Evolutionary conservation across 2,888 invertebrate species (phyloP).

Genomic region (Sinohyriopsis cumingii): DNA sequence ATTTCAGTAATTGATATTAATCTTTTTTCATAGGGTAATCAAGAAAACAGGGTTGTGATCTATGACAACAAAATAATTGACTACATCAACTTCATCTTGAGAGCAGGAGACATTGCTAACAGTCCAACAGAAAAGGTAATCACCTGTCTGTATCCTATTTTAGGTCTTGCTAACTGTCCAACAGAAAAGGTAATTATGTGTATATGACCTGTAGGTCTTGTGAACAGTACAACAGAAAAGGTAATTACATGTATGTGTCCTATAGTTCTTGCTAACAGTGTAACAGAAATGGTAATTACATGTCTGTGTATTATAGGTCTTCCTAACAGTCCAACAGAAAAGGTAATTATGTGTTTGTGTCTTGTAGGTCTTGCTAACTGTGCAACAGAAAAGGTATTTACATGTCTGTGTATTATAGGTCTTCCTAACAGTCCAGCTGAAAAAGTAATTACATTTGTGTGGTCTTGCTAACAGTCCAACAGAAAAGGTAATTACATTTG

Average conservation of each 20-base stretch:
- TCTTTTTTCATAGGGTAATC: slow-evolving; percentile 64
- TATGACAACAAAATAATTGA: slow-evolving; percentile 71
- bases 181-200: not conserved
- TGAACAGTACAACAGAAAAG: too few relatives aligned
- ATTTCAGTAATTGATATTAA: too few relatives aligned
- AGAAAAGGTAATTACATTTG: slow-evolving; percentile 59
- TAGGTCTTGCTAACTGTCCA: too few relatives aligned
- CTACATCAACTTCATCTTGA: slow-evolving; percentile 71
- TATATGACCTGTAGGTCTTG: too few relatives aligned
- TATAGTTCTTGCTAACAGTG: slow-evolving; percentile 42
- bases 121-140: slow-evolving; percentile 66
- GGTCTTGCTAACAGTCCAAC: slow-evolving; percentile 61
- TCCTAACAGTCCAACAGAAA: slow-evolving; percentile 9
- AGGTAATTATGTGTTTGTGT: not conserved
- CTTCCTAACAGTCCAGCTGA: slow-evolving; percentile 59
- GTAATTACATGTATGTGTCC: too few relatives aligned
- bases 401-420: too few relatives aligned
- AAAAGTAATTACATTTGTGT: slow-evolving; percentile 57
- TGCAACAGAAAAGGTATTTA: too few relatives aligned
- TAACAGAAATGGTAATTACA: slow-evolving; percentile 62
- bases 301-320: slow-evolving; percentile 63
- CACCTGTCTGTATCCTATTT: too few relatives aligned
- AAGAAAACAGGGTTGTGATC: slow-evolving; percentile 68
- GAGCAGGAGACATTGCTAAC: slow-evolving; percentile 66
- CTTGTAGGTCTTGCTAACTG: too few relatives aligned